Evolutionary conservation across 2,888 invertebrate species (phyloP), one percentile per base, ranked within the genome.

Genomic region (Teleogryllus oceanicus): DNA sequence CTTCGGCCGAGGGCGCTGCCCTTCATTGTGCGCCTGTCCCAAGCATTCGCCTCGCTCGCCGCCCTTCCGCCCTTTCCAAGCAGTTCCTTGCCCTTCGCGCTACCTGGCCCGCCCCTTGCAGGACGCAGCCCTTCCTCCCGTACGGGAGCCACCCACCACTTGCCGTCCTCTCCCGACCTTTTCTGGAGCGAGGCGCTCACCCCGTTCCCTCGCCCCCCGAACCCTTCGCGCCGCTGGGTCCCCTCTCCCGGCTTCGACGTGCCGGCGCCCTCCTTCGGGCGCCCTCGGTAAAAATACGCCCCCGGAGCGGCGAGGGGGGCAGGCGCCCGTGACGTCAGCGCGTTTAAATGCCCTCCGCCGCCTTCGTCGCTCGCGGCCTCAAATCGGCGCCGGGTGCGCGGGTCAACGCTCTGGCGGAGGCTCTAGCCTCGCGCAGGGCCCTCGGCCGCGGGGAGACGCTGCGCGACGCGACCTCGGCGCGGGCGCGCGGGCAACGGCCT

Each of bases 401-500:
- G 20, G 78, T 78, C 50, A 78, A 51, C 51, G 78, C 51, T 78
- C 50, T 50, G 49, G 37, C 51, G 21, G 78, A 49, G 20, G 62
- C 62, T 12, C 62, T 62, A 62, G 62, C 62, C 62, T 62, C 62
- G 62, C n/a, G 62, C 20, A 16, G 49, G 78, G 51, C 18, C 21
- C 20, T 50, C n/a, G 62, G 62, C n/a, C n/a, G 62, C 62, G 37
- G 37, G 0, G 37, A 37, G 37, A 37, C 37, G 37, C 37, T 37
- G 37, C 37, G 37, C 37, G 37, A 37, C 37, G 37, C 37, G 37
- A 37, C 37, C 37, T 37, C 37, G 37, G 37, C 37, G 8, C 37
- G 2, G 37, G 37, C 37, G 37, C 37, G 37, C 37, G 62, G 87
- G 87, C 88, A 88, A 87, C 86, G 88, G 86, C 87, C 88, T 87